Percentiles rank a stretch among this genome's conserved stretches.
Evolutionary conservation across 2,888 invertebrate species (phyloP).

Genomic region (Sabatieria punctata): DNA sequence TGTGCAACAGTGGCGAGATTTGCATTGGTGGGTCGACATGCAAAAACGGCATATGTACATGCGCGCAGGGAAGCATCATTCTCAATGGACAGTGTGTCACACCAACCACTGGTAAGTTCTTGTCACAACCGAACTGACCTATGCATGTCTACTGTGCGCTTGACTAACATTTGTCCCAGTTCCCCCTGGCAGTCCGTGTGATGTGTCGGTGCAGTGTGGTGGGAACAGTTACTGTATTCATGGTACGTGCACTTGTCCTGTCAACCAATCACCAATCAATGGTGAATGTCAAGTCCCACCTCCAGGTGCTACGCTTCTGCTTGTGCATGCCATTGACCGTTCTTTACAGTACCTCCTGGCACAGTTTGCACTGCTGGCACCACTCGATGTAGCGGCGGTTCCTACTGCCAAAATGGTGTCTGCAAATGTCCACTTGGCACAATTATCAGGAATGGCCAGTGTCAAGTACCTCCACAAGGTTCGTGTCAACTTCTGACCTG

Average conservation of each 20-base stretch:
- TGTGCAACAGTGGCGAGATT: constrained; percentile 15
- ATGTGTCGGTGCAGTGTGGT: constrained; percentile 18
- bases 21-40: constrained; percentile 9
- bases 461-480: constrained; percentile 11
- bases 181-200: constrained; percentile 21
- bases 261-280: constrained; percentile 15
- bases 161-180: constrained; percentile 13
- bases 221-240: constrained; percentile 24
- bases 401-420: constrained; percentile 16
- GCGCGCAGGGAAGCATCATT: constrained; percentile 7
- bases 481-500: neutral
- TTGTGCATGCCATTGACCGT: neutral
- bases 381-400: constrained; percentile 13
- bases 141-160: neutral
- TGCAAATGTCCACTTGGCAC: constrained; percentile 18
- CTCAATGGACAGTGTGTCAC: constrained; percentile 26
- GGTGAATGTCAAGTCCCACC: constrained; percentile 20
- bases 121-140: neutral
- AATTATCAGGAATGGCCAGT: constrained; percentile 15
- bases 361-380: neutral
- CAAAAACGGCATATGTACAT: neutral
- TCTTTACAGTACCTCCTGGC: constrained; percentile 5
- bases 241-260: constrained; percentile 23
- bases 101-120: constrained; percentile 21
- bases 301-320: constrained; percentile 14